Percentiles rank a stretch among this genome's conserved stretches.
Evolutionary conservation across 2,888 invertebrate genomes (phyloP).

Genomic region (Neuroscelio doddi): DNA sequence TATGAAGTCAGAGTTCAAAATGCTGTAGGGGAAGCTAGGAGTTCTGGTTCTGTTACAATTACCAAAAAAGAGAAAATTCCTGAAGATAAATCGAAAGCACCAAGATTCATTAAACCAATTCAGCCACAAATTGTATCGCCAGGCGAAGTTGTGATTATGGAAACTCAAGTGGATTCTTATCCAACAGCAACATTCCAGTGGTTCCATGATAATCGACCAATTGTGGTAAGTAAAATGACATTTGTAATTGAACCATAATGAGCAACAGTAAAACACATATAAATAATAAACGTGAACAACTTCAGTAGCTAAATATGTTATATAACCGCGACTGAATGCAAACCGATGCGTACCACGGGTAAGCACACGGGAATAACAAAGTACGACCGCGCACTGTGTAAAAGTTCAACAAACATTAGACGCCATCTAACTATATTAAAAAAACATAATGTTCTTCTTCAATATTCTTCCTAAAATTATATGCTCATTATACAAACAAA

Average conservation of each 20-base stretch:
- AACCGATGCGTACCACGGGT: no score
- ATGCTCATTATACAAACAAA: no score
- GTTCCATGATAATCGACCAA: conserved; percentile 84
- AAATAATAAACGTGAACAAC: no score
- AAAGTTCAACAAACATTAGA: no score
- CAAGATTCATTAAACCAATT: conserved; percentile 82
- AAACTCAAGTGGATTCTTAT: conserved; percentile 83
- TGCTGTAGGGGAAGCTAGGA: conserved; percentile 83
- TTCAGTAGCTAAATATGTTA: no score
- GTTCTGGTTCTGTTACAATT: conserved; percentile 88
- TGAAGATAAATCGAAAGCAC: conserved; percentile 78
- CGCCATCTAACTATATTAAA: no score
- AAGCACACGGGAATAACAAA: no score
- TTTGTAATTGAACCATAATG: neutral
- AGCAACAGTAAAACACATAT: no score
- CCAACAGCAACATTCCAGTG: conserved; percentile 90
- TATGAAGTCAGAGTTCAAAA: conserved; percentile 90
- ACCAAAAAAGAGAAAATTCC: conserved; percentile 75
- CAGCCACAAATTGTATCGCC: conserved; percentile 80
- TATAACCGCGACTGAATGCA: no score
- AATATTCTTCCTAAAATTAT: no score
- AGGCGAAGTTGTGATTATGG: conserved; percentile 86
- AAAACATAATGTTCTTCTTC: no score
- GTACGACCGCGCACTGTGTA: no score
- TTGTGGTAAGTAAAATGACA: conserved; percentile 72